A percentile compares a stretch with the other conserved stretches of the same genome.
Conservation (phyloP, 2,888 invertebrate genomes). For the Drosophila recens region DNA sequence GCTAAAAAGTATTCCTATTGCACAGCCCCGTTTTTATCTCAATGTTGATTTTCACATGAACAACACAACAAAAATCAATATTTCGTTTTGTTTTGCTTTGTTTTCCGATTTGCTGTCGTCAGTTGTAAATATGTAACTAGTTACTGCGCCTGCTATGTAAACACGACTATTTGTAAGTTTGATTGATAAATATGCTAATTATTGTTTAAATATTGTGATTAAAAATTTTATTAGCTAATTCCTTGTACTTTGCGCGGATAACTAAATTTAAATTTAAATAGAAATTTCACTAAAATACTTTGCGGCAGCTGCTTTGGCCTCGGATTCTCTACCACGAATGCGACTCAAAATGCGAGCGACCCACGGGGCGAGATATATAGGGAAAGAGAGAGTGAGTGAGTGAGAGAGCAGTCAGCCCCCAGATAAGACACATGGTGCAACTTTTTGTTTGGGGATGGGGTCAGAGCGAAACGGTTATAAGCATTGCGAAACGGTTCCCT, state of each 20-base stretch:
- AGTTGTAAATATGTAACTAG: conserved; percentile 1
- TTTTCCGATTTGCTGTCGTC: conserved; percentile 14
- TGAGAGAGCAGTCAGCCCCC: conserved; percentile 33
- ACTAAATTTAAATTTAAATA: conserved; percentile 62
- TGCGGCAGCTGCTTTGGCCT: conserved; percentile 61
- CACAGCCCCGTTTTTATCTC: conserved; percentile 43
- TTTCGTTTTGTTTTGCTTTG: conserved; percentile 23
- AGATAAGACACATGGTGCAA: background rate
- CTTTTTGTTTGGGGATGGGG: conserved; percentile 35
- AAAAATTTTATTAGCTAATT: conserved; percentile 19
- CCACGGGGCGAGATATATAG: conserved; percentile 30
- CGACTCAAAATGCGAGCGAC: conserved; percentile 41
- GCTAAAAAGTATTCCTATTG: conserved; percentile 6
- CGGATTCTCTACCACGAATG: conserved; percentile 58
- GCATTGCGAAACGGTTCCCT: conserved; percentile 34
- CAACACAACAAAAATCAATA: conserved; percentile 55
- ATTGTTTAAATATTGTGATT: conserved; percentile 17
- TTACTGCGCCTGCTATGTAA: conserved; percentile 41
- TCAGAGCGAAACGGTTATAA: conserved; percentile 51
- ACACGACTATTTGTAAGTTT: conserved; percentile 4
- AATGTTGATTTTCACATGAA: conserved; percentile 1
- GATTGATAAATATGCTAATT: conserved; percentile 7
- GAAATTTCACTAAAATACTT: conserved; percentile 52
- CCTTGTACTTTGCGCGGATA: conserved; percentile 35
- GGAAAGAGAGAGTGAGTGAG: background rate